Conservation (phyloP, 1,140 invertebrate species). For the Orussus abietinus region DNA sequence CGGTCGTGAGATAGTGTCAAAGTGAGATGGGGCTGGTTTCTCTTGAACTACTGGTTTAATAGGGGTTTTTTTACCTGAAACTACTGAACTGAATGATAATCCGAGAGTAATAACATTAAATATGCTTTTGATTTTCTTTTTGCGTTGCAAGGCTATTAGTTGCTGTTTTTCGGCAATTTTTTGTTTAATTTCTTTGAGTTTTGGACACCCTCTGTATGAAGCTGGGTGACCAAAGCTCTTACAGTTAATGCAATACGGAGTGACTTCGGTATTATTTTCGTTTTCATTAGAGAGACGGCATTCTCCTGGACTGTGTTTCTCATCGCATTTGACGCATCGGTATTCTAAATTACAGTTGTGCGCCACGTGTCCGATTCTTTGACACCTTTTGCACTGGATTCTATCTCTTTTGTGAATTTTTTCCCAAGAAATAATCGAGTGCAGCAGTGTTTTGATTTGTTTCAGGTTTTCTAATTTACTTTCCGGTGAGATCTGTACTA, state of each 20-base stretch:
- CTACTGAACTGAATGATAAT: conserved; percentile 3
- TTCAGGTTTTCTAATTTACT: not conserved
- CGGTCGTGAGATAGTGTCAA: no score
- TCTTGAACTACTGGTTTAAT: no score
- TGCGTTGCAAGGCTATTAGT: no score
- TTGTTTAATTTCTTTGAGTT: not conserved
- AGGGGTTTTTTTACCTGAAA: no score
- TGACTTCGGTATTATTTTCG: not conserved
- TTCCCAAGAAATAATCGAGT: conserved; percentile 8
- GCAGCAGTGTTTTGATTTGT: conserved; percentile 1
- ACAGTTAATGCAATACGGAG: no score
- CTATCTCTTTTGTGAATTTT: conserved; percentile 1
- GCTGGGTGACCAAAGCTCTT: no score
- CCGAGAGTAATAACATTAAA: not conserved
- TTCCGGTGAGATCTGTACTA: conserved; percentile 4
- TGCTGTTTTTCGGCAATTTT: no score
- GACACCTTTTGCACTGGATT: conserved; percentile 5
- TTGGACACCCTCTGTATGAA: no score
- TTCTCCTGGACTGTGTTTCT: not conserved
- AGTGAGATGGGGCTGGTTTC: no score
- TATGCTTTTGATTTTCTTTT: not conserved
- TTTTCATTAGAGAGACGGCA: conserved; percentile 3
- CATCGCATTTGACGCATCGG: conserved; percentile 10
- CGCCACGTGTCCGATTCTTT: conserved; percentile 5
- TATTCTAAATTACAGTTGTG: not conserved